Base-by-base conservation (phyloP, 2,113 vertebrate genomes). In the Hyaena hyaena region DNA sequence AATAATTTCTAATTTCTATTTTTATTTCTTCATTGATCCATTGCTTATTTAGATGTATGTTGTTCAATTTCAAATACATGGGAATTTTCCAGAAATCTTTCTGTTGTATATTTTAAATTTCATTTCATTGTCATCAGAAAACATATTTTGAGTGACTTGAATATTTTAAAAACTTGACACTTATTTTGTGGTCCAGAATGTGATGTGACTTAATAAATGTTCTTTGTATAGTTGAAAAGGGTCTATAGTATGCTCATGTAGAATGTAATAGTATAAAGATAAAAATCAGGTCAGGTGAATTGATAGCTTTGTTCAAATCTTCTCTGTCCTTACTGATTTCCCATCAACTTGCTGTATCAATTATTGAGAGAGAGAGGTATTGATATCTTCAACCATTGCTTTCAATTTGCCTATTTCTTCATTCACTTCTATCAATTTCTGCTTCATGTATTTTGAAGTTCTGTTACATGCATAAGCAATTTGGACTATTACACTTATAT, bases 51-150 rank as follows among this genome's bases (percentile, higher is more conserved):
- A 91, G 68, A 48, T 69, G 7, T 77, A 5, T 66, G 58, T 35
- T 84, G 39, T 24, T 90, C 28, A 82, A 77, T 91, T 79, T 90
- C 23, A 69, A 90, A 79, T 95, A 85, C 58, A 45, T 55, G 35
- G 23, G 10, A 87, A 81, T 65, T 94, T 94, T 48, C 2, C 9
- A 68, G 43, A 91, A 4, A 87, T 73, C 11, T 55, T 81, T 81
- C 8, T 50, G 53, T 53, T 95, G 55, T 8, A n/a, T 79, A 50
- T 69, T 69, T 93, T 93, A 77, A 77, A 65, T 85, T 90, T 80
- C 71, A 65, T 79, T 94, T 90, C 24, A n/a, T 65, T 85, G 17
- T 86, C 7, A 10, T 55, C 43, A 35, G 10, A 65, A 45, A 71
- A 66, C 3, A 28, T 69, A 84, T 12, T 88, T 73, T 55, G 5